Conservation (phyloP, 2,888 invertebrate genomes). For the Listrodromus nycthemerus region DNA sequence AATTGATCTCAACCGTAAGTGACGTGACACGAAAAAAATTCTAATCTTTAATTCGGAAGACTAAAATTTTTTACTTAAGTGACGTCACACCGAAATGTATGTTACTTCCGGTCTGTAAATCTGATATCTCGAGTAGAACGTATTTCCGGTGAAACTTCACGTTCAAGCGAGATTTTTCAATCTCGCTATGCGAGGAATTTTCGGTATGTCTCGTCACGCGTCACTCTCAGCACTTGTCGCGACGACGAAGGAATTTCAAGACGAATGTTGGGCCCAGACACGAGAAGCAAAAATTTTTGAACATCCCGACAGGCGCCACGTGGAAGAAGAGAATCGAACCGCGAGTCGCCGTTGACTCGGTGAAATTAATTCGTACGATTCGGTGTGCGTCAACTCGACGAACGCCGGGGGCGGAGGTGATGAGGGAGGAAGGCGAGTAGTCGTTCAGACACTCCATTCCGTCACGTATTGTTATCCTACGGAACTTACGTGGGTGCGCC, state of each 20-base stretch:
- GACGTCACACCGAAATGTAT: too few species aligned
- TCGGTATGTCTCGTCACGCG: neutral
- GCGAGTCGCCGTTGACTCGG: neutral
- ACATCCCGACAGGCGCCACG: neutral
- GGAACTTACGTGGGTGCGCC: conserved; percentile 61
- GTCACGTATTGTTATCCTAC: conserved; percentile 67
- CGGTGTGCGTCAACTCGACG: neutral
- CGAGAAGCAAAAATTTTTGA: neutral
- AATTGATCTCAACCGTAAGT: too few species aligned
- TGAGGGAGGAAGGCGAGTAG: conserved; percentile 8
- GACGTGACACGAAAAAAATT: too few species aligned
- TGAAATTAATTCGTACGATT: neutral
- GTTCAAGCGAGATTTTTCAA: too few species aligned
- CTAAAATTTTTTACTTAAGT: too few species aligned
- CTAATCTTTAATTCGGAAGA: too few species aligned
- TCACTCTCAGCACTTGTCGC: neutral
- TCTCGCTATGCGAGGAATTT: neutral
- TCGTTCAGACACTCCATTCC: conserved; percentile 45
- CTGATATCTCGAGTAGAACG: too few species aligned
- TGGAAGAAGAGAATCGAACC: neutral
- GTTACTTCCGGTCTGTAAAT: too few species aligned
- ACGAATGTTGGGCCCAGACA: neutral
- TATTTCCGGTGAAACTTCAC: too few species aligned
- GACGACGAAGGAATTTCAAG: neutral
- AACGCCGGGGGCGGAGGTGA: neutral